Percentiles rank a stretch among this genome's conserved stretches.
Evolutionary conservation across 1,140 invertebrate species (phyloP).

Genomic region (Macrotrachela quadricornifera): DNA sequence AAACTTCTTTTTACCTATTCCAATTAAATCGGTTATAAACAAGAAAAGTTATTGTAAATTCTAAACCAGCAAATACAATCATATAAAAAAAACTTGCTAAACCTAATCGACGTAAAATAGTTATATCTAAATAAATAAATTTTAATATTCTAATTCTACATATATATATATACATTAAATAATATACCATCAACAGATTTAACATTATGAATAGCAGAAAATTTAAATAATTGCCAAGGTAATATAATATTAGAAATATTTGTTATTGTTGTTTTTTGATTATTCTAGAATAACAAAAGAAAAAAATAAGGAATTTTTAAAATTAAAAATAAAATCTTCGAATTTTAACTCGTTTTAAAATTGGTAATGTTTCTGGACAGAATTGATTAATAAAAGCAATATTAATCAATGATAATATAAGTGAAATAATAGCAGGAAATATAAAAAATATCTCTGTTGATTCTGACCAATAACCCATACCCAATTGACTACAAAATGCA

Average conservation of each 20-base stretch:
- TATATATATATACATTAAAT: not conserved
- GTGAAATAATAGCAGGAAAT: slow-evolving; percentile 60
- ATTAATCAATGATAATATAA: slow-evolving; percentile 52
- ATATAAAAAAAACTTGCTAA: slow-evolving; percentile 77
- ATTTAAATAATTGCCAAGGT: too few species aligned
- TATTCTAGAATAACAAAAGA: too few species aligned
- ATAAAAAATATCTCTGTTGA: slow-evolving; percentile 46
- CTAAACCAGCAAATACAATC: slow-evolving; percentile 84
- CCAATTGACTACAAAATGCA: slow-evolving; percentile 36
- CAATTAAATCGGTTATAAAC: slow-evolving; percentile 78
- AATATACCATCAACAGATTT: too few species aligned
- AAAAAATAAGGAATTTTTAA: too few species aligned
- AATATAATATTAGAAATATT: too few species aligned
- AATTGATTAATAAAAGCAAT: slow-evolving; percentile 48
- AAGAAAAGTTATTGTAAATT: slow-evolving; percentile 89
- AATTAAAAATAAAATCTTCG: too few species aligned
- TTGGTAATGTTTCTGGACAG: slow-evolving; percentile 63
- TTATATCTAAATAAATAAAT: slow-evolving; percentile 10
- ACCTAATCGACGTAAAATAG: slow-evolving; percentile 49
- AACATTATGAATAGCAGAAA: too few species aligned
- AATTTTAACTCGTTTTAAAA: slow-evolving; percentile 35
- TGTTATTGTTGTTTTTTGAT: too few species aligned
- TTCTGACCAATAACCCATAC: too few species aligned
- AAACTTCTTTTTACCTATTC: slow-evolving; percentile 31
- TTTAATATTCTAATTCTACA: slow-evolving; percentile 5